phyloP scores from a whole-genome alignment of 2,797 vertebrate genomes.

The Alosa sapidissima region DNA sequence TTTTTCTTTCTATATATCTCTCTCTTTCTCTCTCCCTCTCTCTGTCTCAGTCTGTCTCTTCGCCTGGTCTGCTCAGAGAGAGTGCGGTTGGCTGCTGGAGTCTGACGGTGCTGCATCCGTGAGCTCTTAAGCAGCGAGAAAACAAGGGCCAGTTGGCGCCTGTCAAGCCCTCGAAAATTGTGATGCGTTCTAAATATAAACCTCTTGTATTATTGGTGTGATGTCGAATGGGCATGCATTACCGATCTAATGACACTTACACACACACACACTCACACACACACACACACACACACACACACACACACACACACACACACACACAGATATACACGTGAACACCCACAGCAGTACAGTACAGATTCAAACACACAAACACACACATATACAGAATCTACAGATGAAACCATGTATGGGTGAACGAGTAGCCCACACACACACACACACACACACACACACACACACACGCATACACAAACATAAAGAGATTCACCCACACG shows the following conservation, averaged over 20 bases:
- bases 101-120: neutral
- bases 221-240: neutral
- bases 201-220: slow-evolving; percentile 10
- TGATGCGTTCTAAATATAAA: slow-evolving; percentile 5
- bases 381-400: slow-evolving; percentile 21
- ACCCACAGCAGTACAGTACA: neutral
- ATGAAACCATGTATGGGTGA: neutral
- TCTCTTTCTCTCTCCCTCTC: neutral
- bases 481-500: slow-evolving; percentile 20
- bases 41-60: neutral
- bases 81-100: neutral
- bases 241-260: slow-evolving; percentile 30
- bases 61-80: neutral
- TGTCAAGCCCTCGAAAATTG: slow-evolving; percentile 12
- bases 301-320: neutral
- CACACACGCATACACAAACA: neutral
- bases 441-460: slow-evolving; percentile 22
- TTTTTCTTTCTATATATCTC: neutral
- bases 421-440: slow-evolving; percentile 12
- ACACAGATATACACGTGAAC: slow-evolving; percentile 25
- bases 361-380: slow-evolving; percentile 29
- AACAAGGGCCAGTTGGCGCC: slow-evolving; percentile 20
- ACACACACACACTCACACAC: slow-evolving; percentile 40
- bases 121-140: slow-evolving; percentile 19
- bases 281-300: slow-evolving; percentile 41